Evolutionary conservation across 1,140 invertebrate genomes (phyloP).

Genomic region (Mizuhopecten yessoensis): DNA sequence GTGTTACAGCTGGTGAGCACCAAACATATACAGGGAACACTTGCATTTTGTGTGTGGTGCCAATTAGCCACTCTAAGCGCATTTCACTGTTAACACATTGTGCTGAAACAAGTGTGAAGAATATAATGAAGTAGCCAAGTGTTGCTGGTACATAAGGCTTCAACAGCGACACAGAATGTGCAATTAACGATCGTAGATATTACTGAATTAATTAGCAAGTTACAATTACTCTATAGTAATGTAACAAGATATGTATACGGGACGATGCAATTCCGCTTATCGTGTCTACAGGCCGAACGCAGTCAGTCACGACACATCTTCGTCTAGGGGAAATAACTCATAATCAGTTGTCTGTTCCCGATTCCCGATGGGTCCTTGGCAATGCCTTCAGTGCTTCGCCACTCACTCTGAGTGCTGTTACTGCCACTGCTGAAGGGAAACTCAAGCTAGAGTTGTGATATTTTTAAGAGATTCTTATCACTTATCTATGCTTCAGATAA

Average conservation of each 20-base stretch:
- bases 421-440: background rate
- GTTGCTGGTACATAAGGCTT: background rate
- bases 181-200: background rate
- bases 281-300: background rate
- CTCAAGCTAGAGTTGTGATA: background rate
- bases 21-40: background rate
- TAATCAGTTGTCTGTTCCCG: background rate
- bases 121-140: background rate
- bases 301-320: background rate
- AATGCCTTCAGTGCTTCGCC: background rate
- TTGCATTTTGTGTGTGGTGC: background rate
- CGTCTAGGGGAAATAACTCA: slow-evolving; percentile 14
- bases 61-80: background rate
- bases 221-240: background rate
- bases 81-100: background rate
- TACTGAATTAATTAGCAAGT: background rate
- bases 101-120: background rate
- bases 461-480: background rate
- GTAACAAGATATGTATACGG: background rate
- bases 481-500: background rate
- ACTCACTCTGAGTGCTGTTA: background rate
- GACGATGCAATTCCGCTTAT: background rate
- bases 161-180: background rate
- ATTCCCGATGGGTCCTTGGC: background rate
- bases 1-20: background rate